Base-by-base conservation (phyloP, 2,113 vertebrate species). In the Scartelaos histophorus region DNA sequence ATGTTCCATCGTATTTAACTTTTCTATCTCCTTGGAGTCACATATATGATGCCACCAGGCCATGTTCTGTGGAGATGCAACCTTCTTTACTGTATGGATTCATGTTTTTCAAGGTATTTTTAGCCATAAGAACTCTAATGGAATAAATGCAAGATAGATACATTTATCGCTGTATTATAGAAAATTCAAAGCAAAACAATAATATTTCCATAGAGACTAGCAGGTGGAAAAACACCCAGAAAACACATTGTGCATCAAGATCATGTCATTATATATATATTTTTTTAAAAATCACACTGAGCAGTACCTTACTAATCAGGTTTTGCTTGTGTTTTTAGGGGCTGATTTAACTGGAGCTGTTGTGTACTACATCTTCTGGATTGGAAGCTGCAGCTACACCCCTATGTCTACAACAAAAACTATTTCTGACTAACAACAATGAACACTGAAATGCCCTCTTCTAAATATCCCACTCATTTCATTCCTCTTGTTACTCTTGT, bases 241-340 rank as follows among this genome's bases (percentile, higher is more conserved):
- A 43, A 43, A 43, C 9, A 43, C 38, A 43, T 10, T 10, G 38
- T 43, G 47, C 15, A 16, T 4, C 15, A 49, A 43, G 38, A 7
- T 11, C 7, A 10, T 43, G 49, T 51, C 16, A 51, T 51, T 6
- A 51, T 51, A 16, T 19, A 51, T 17, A 49, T n/a, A n/a, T n/a
- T n/a, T n/a, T n/a, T n/a, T n/a, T n/a, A 15, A 6, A 51, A 17
- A 16, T 51, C 16, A 17, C n/a, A 25, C 9, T 24, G 57, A 13
- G 11, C 12, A 58, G 22, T 58, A 22, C 1, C 22, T 34, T 53
- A 56, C 73, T 86, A 74, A 90, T 62, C 45, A 9, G 35, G 15
- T 77, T 76, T 66, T 38, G 85, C 34, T 80, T 82, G 1, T 88
- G 81, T 66, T 89, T 80, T 62, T 83, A 94, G 93, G 82, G 45